Percentiles rank a stretch among this genome's conserved stretches.
Conservation (phyloP, 2,888 invertebrate species). For the Tetragonula carbonaria region DNA sequence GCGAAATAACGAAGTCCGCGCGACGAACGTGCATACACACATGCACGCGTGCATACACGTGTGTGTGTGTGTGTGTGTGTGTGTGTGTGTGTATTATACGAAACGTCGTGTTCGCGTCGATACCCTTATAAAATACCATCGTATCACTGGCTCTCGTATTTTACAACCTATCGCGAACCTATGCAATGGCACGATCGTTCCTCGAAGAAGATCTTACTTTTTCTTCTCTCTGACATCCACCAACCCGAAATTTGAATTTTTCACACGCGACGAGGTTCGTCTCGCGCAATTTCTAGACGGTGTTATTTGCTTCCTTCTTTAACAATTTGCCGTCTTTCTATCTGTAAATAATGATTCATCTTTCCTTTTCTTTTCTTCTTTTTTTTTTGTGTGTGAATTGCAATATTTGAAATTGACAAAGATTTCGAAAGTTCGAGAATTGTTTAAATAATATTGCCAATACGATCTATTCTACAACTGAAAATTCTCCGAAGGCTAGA, state of each 20-base stretch:
- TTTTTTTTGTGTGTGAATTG: too few species aligned
- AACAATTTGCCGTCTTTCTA: neutral
- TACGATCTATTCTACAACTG: too few species aligned
- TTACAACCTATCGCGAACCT: neutral
- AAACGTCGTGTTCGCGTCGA: slow-evolving; percentile 6
- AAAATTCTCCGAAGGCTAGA: too few species aligned
- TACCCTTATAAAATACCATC: neutral
- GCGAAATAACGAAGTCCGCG: slow-evolving; percentile 38
- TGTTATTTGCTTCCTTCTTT: neutral
- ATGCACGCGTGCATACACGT: neutral
- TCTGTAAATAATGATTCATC: neutral
- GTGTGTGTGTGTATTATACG: too few species aligned
- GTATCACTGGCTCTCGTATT: slow-evolving; percentile 2
- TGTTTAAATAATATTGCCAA: neutral
- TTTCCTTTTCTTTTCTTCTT: too few species aligned
- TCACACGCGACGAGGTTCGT: neutral
- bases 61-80: too few species aligned
- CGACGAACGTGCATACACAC: neutral
- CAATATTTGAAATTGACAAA: neutral
- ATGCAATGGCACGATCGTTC: neutral
- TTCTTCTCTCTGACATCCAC: neutral
- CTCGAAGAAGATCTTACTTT: slow-evolving; percentile 25
- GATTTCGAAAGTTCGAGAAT: neutral
- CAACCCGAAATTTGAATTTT: neutral
- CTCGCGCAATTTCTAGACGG: neutral